Conservation (phyloP, 2,113 vertebrate genomes). For the Thermophis baileyi region DNA sequence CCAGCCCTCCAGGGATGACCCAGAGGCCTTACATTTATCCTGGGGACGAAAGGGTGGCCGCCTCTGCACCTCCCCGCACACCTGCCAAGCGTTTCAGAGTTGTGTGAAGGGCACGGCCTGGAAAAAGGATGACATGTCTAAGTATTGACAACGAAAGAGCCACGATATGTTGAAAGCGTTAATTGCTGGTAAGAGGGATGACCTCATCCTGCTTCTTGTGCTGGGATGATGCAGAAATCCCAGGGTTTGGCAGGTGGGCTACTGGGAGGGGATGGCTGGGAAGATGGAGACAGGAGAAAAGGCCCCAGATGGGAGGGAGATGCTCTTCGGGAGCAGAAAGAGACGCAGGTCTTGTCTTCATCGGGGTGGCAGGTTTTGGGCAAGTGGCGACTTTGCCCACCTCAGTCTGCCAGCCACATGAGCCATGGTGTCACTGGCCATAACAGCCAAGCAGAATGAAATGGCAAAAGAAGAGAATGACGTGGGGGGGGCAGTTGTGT, state of each 20-base stretch:
- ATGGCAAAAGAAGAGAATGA: neutral
- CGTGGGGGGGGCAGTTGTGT: neutral
- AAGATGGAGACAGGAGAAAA: no score
- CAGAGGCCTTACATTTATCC: neutral
- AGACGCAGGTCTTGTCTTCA: neutral
- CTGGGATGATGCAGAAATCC: neutral
- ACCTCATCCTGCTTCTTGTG: neutral
- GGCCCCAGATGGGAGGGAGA: neutral
- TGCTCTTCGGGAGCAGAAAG: neutral
- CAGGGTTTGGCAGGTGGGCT: neutral
- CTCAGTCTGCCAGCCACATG: neutral
- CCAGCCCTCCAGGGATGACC: neutral
- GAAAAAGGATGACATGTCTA: neutral
- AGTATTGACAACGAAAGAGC: neutral
- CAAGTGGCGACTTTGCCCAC: neutral
- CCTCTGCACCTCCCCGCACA: neutral
- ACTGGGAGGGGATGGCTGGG: neutral
- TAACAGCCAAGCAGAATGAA: neutral
- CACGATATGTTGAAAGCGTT: neutral
- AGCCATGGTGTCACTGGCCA: neutral
- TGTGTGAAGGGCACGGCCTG: neutral
- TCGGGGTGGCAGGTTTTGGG: neutral
- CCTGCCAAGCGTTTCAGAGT: neutral
- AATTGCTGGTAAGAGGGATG: neutral
- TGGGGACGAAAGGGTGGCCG: neutral